These are phyloP conservation scores for Aphodius granarius DNA, from an alignment of 2,888 invertebrate genomes.

Conservation along the genomic window DNA sequence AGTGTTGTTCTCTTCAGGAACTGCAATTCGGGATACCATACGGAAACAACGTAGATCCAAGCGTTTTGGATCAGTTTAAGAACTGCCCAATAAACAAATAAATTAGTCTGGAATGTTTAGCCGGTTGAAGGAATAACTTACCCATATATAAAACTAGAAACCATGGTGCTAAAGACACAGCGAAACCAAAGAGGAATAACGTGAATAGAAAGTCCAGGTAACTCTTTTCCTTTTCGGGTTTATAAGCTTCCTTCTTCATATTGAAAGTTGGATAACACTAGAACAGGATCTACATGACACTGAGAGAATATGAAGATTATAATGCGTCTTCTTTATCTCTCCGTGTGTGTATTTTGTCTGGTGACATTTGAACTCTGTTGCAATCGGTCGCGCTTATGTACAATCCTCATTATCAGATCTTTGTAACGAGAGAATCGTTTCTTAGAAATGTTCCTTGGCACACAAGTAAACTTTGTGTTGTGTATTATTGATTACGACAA, in stretches of 20 bases:
- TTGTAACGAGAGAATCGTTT: background rate
- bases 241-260: conserved; percentile 3
- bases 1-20: conserved; percentile 53
- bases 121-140: too few relatives aligned
- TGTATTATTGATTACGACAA: too few relatives aligned
- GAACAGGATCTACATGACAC: background rate
- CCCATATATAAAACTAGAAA: conserved; percentile 41
- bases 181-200: conserved; percentile 40
- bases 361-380: background rate
- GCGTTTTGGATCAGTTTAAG: conserved; percentile 21
- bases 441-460: too few relatives aligned
- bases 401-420: background rate
- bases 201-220: conserved; percentile 32
- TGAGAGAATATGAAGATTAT: background rate
- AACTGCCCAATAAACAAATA: background rate
- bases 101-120: too few relatives aligned
- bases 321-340: background rate
- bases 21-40: conserved; percentile 49
- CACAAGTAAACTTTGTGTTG: too few relatives aligned
- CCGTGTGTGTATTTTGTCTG: background rate
- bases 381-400: background rate
- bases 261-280: background rate
- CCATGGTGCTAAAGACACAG: conserved; percentile 39
- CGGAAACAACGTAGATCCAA: conserved; percentile 46
- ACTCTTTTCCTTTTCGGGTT: conserved; percentile 12